phyloP scores from a whole-genome alignment of 1,140 invertebrate genomes.

The Ridgeia piscesae region DNA sequence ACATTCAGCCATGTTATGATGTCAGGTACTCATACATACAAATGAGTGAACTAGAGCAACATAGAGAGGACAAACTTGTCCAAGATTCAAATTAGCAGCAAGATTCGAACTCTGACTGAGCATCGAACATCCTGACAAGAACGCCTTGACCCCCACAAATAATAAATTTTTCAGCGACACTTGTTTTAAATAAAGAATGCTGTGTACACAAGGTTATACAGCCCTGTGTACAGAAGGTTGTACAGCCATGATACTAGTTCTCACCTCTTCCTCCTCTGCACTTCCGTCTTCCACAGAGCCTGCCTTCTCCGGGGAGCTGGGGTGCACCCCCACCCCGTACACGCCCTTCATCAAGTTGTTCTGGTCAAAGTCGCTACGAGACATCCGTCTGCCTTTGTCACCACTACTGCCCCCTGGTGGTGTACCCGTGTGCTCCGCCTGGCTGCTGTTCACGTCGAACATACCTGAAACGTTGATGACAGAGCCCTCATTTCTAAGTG shows the following conservation, averaged over 20 bases:
- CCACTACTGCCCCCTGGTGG: not conserved
- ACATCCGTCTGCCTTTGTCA: not conserved
- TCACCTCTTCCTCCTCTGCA: slow-evolving; percentile 43
- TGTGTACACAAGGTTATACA: no score
- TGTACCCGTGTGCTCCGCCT: not conserved
- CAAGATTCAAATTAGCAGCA: not conserved
- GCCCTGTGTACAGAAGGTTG: no score
- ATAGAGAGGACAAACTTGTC: no score
- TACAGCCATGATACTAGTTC: no score
- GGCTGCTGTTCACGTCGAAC: not conserved
- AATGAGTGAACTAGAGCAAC: no score
- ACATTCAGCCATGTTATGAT: no score
- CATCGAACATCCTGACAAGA: no score
- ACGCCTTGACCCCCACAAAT: no score
- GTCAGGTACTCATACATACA: no score
- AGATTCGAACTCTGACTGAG: no score
- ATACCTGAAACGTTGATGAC: not conserved
- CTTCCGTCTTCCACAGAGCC: slow-evolving; percentile 30
- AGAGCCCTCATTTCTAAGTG: not conserved
- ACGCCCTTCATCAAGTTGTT: slow-evolving; percentile 33
- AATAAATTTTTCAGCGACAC: no score
- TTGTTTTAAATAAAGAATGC: no score
- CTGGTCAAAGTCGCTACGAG: not conserved
- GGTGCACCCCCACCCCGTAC: slow-evolving; percentile 38
- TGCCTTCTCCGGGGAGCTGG: slow-evolving; percentile 39